phyloP scores from a whole-genome alignment of 92 coral and sea anemone species.

The Chrysogorgia sp. region DNA sequence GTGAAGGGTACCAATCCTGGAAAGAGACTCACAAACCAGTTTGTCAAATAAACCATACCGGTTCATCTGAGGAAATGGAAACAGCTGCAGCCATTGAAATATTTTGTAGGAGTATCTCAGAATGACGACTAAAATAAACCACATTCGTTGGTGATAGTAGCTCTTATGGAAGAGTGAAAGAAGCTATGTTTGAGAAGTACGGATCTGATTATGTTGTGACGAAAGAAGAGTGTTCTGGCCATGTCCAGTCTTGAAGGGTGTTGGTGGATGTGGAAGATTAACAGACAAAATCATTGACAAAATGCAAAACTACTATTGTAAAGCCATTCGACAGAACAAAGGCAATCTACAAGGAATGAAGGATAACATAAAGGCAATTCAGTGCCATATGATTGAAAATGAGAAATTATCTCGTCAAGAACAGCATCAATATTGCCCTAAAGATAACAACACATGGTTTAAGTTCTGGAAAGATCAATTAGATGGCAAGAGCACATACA shows the following conservation, averaged over 20 bases:
- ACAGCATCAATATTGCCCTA: too few relatives aligned
- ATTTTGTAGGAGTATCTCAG: conserved; percentile 51
- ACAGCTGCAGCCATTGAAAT: conserved; percentile 67
- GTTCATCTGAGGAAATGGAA: conserved; percentile 69
- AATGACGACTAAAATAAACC: conserved; percentile 58
- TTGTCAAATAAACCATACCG: conserved; percentile 60
- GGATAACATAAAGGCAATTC: conserved; percentile 51
- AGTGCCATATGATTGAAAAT: too few relatives aligned
- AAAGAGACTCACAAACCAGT: conserved; percentile 49
- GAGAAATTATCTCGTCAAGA: conserved; percentile 45
- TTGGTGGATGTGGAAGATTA: conserved; percentile 59
- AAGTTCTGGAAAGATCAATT: conserved; percentile 64
- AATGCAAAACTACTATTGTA: too few relatives aligned
- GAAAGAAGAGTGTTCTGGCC: conserved; percentile 56
- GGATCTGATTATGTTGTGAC: conserved; percentile 51
- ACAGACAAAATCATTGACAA: too few relatives aligned
- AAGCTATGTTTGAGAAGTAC: conserved; percentile 45
- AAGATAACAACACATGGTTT: conserved; percentile 58
- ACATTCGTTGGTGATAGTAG: conserved; percentile 71
- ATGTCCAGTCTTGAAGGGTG: conserved; percentile 53
- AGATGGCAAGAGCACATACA: conserved; percentile 16
- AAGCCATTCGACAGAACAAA: too few relatives aligned
- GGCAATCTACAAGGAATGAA: conserved; percentile 55
- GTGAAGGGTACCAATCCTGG: conserved; percentile 53
- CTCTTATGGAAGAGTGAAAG: conserved; percentile 53